A percentile compares a stretch with the other conserved stretches of the same genome.
Conservation (phyloP, 2,888 invertebrate species). For the Punctoribates punctum region DNA sequence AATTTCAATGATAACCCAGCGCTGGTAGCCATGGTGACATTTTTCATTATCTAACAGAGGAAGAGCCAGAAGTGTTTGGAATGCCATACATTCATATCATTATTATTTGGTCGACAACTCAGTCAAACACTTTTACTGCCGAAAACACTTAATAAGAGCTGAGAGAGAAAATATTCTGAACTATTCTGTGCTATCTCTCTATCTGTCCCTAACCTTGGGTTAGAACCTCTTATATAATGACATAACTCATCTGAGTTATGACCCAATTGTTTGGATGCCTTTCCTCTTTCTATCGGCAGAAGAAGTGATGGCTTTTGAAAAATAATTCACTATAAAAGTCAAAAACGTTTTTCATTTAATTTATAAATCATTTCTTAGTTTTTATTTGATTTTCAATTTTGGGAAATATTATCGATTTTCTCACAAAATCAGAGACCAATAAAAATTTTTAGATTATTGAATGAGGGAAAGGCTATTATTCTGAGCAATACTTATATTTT, state of each 20-base stretch:
- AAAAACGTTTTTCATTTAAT: not conserved
- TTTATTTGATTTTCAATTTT: too few species aligned
- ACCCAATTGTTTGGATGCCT: conserved; percentile 23
- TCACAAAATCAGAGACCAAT: too few species aligned
- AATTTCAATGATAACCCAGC: not conserved
- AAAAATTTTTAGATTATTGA: not conserved
- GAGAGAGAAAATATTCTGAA: too few species aligned
- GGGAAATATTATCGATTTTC: too few species aligned
- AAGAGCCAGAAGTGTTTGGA: not conserved
- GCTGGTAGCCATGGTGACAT: conserved; percentile 2
- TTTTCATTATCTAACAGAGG: not conserved
- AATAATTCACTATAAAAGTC: not conserved
- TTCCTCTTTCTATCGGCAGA: not conserved
- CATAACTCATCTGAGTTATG: conserved; percentile 12
- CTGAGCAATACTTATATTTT: too few species aligned
- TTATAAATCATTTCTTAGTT: not conserved
- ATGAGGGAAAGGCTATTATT: too few species aligned
- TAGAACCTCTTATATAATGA: not conserved
- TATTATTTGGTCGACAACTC: not conserved
- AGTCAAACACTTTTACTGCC: not conserved
- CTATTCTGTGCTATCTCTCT: not conserved
- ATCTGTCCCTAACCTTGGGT: conserved; percentile 11
- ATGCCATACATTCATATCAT: not conserved
- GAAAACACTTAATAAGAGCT: not conserved
- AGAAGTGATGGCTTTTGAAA: not conserved